Evolutionary conservation across 2,888 invertebrate species (phyloP).

Genomic region (Aethes cnicana): DNA sequence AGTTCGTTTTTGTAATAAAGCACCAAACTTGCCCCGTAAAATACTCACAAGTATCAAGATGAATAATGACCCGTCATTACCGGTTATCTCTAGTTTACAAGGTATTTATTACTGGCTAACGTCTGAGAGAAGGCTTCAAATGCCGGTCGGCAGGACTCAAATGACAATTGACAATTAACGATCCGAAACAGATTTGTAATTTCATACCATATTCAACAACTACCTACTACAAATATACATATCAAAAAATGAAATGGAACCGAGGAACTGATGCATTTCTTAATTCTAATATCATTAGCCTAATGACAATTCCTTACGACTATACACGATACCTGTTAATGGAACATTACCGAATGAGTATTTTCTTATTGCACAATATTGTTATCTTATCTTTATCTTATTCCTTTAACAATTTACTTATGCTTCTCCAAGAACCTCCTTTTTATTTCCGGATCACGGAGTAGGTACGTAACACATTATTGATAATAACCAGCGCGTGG

Average conservation of each 20-base stretch:
- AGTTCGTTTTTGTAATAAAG: not conserved
- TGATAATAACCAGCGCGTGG: not conserved
- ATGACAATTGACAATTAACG: no score
- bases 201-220: no score
- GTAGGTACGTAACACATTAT: not conserved
- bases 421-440: not conserved
- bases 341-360: not conserved
- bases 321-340: no score
- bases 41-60: not conserved
- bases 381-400: not conserved
- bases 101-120: not conserved
- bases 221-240: no score
- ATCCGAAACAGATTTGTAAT: no score
- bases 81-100: not conserved
- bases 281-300: no score
- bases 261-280: no score
- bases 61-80: not conserved
- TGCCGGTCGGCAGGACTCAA: no score
- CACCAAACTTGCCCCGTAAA: not conserved
- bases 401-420: not conserved
- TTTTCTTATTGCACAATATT: not conserved
- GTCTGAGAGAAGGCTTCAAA: no score
- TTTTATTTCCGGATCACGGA: slow-evolving; percentile 7
- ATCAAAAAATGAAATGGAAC: no score
- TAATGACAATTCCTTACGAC: not conserved